Evolutionary conservation across 30 jellyfish, hydroid and myxozoan species (phyloP).

Genomic region (Cassiopea xamachana): DNA sequence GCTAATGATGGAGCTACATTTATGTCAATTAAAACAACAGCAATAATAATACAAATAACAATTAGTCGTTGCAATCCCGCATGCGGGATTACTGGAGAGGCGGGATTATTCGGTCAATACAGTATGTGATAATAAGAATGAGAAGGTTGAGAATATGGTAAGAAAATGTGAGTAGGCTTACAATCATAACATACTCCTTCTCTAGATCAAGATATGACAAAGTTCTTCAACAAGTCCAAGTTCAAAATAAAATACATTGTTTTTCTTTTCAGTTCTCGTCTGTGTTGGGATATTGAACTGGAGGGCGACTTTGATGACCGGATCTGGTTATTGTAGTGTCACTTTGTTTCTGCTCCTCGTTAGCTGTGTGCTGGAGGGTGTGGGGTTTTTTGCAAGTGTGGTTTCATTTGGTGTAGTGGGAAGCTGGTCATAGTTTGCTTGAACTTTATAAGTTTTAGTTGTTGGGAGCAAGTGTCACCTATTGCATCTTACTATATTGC

Average conservation of each 20-base stretch:
- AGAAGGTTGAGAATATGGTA: neutral
- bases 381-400: slow-evolving; percentile 35
- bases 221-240: neutral
- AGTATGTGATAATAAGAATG: neutral
- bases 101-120: too few relatives aligned
- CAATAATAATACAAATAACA: too few relatives aligned
- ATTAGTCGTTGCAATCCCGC: too few relatives aligned
- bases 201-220: neutral
- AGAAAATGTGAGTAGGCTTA: neutral
- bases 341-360: slow-evolving; percentile 35
- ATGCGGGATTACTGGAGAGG: too few relatives aligned
- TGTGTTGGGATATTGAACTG: slow-evolving; percentile 24
- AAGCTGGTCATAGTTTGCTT: slow-evolving; percentile 5
- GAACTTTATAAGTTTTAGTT: slow-evolving; percentile 1
- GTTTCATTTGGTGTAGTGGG: slow-evolving; percentile 42
- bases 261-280: slow-evolving; percentile 7
- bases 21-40: too few relatives aligned
- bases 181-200: neutral
- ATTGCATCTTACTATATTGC: slow-evolving; percentile 57
- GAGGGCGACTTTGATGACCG: slow-evolving; percentile 63
- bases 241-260: neutral
- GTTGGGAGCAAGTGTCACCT: slow-evolving; percentile 67
- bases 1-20: too few relatives aligned
- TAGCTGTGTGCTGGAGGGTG: slow-evolving; percentile 16
- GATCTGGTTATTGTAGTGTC: slow-evolving; percentile 49